Conservation (phyloP, 2,888 invertebrate genomes). For the Drosophila anomalata region DNA sequence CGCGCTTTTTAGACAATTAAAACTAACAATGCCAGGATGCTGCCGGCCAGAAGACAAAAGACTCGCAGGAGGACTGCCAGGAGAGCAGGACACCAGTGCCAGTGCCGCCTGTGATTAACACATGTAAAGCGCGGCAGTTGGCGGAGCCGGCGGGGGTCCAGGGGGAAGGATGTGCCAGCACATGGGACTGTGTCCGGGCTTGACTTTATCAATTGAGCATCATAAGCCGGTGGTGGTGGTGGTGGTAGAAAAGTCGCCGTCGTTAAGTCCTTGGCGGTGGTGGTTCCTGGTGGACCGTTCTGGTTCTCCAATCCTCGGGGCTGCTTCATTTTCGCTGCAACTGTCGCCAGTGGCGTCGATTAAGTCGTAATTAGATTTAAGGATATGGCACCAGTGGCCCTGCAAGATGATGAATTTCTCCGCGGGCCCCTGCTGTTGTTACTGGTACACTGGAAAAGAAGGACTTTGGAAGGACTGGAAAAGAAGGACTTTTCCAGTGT, state of each 20-base stretch:
- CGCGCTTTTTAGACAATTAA: constrained; percentile 78
- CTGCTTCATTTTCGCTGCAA: constrained; percentile 64
- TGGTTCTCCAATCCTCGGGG: constrained; percentile 9
- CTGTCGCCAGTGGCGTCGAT: constrained; percentile 83
- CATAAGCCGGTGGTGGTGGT: constrained; percentile 66
- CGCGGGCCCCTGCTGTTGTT: constrained; percentile 18
- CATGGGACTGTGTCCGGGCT: constrained; percentile 68
- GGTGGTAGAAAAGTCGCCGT: constrained; percentile 2
- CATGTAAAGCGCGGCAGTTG: constrained; percentile 77
- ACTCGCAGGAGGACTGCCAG: constrained; percentile 39
- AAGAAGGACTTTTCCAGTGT: background rate
- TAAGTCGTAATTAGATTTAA: constrained; percentile 84
- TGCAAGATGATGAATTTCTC: constrained; percentile 82
- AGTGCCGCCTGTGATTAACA: constrained; percentile 77
- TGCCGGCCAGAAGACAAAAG: constrained; percentile 59
- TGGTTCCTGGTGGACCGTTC: constrained; percentile 6
- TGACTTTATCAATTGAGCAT: constrained; percentile 83
- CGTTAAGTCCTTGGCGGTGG: constrained; percentile 3
- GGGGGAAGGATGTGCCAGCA: constrained; percentile 37
- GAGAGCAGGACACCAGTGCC: constrained; percentile 30
- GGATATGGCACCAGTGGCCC: constrained; percentile 83
- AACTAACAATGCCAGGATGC: constrained; percentile 66
- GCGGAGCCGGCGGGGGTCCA: constrained; percentile 29
- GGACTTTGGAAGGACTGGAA: background rate
- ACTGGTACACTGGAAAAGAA: background rate